phyloP scores from a whole-genome alignment of 2,113 vertebrate species.

The Blennius ocellaris region DNA sequence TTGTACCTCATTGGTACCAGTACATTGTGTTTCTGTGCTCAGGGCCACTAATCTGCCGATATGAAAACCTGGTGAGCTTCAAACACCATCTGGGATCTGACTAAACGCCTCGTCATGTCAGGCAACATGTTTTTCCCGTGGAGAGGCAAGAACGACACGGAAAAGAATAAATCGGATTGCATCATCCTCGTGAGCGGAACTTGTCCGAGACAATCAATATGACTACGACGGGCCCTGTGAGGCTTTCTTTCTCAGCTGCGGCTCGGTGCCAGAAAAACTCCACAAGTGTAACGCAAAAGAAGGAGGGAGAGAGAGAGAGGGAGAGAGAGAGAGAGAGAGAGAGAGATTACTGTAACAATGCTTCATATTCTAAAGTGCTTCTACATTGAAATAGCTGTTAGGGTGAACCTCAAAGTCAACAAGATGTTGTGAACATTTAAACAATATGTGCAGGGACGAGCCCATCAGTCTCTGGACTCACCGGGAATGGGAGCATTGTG shows the following conservation, averaged over 20 bases:
- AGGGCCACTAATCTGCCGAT: conserved; percentile 11
- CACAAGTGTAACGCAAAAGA: conserved; percentile 12
- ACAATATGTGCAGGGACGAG: no score
- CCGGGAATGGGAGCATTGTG: conserved; percentile 63
- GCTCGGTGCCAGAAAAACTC: background rate
- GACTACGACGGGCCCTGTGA: conserved; percentile 24
- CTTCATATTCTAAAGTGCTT: background rate
- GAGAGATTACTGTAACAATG: background rate
- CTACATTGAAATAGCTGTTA: background rate
- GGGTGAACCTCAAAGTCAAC: background rate
- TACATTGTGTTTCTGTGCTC: background rate
- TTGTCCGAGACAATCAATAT: conserved; percentile 41
- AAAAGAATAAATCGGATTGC: conserved; percentile 30
- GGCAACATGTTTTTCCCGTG: background rate
- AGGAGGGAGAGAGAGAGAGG: no score
- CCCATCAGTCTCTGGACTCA: conserved; percentile 46
- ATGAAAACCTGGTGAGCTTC: conserved; percentile 22
- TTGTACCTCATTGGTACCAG: background rate
- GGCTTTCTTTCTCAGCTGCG: background rate
- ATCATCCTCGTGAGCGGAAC: conserved; percentile 25
- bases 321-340: no score
- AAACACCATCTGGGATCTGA: conserved; percentile 39
- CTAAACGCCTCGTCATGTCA: conserved; percentile 43
- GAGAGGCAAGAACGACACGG: background rate
- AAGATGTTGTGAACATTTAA: background rate